phyloP scores from a whole-genome alignment of 2,888 invertebrate species.

The Megastigmus dorsalis region DNA sequence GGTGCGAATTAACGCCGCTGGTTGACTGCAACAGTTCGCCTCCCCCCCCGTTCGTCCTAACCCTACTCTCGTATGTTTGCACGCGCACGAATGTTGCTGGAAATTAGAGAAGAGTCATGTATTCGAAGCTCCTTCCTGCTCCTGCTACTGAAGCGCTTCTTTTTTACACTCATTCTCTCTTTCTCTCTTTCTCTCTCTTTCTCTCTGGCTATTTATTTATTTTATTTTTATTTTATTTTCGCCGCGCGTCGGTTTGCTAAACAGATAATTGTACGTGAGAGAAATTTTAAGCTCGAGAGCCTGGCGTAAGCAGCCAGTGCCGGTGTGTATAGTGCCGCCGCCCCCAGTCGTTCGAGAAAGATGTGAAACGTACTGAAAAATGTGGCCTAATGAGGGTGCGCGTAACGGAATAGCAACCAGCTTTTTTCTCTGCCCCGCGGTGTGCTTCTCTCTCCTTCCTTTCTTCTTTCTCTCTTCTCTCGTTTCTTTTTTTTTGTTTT shows the following conservation, averaged over 20 bases:
- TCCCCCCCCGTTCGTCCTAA: too few relatives aligned
- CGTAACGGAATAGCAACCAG: conserved; percentile 4
- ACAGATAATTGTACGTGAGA: conserved; percentile 20
- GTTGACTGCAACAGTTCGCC: too few relatives aligned
- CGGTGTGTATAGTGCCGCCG: too few relatives aligned
- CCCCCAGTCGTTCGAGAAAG: not conserved
- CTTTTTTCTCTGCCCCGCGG: not conserved
- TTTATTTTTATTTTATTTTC: not conserved
- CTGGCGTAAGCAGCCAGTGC: too few relatives aligned
- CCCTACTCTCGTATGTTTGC: too few relatives aligned
- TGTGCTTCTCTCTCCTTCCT: not conserved
- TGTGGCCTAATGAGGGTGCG: conserved; percentile 9
- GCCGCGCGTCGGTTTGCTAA: not conserved
- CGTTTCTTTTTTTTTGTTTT: too few relatives aligned
- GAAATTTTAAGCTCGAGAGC: not conserved
- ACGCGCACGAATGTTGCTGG: not conserved
- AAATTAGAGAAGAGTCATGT: not conserved
- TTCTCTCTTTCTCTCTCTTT: too few relatives aligned
- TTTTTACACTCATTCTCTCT: too few relatives aligned
- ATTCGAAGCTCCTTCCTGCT: too few relatives aligned
- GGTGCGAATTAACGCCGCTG: not conserved
- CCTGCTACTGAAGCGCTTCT: too few relatives aligned
- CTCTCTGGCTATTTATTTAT: too few relatives aligned
- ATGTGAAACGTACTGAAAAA: conserved; percentile 22
- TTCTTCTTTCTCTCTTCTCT: too few relatives aligned